Base-by-base conservation (phyloP, 2,113 vertebrate species). In the Antennarius striatus region DNA sequence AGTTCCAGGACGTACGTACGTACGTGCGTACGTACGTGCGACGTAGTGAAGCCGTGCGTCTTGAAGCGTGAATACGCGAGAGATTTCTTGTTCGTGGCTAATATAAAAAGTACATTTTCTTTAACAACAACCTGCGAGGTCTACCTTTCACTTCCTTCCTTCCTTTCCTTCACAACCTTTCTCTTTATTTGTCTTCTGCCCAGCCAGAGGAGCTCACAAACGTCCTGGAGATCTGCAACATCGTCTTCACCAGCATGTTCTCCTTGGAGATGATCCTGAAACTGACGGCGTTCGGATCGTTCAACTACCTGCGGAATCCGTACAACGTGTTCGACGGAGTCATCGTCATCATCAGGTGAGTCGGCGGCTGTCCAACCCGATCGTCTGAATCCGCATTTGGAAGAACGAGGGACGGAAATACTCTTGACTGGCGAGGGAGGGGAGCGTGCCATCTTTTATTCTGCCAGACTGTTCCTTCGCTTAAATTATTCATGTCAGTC, bases 191-290 rank as follows among this genome's bases (percentile, higher is more conserved):
- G 4, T 59, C 9, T 16, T 5, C 56, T 10, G 1, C 47, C 49
- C 72, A 99, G 97, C 97, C 97, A 0, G 97, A 98, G 46, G 96
- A 98, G 82, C 88, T 99, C 86, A 99, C 97, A 16, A 98, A 98
- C 13, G 92, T 98, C 58, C 89, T 99, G 91, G 97, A 99, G 86
- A 98, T 99, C 91, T 97, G 96, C 90, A 99, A 99, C 5, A 97
- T 99, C 71, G 97, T 99, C 45, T 99, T 99, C 83, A 99, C 97
- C 80, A 98, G 97, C 89, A 98, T 99, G 97, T 99, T 99, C 46
- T 95, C 97, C 55, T 75, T 99, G 90, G 97, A 99, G 92, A 99
- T 99, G 97, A 94, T 98, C 77, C 93, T 98, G 71, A 99, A 99
- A 80, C 87, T 99, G 69, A 93, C 95, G 0, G 97, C 97, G 7